phyloP scores from a whole-genome alignment of 2,888 invertebrate genomes.

The Zygothrica quintamaculata region DNA sequence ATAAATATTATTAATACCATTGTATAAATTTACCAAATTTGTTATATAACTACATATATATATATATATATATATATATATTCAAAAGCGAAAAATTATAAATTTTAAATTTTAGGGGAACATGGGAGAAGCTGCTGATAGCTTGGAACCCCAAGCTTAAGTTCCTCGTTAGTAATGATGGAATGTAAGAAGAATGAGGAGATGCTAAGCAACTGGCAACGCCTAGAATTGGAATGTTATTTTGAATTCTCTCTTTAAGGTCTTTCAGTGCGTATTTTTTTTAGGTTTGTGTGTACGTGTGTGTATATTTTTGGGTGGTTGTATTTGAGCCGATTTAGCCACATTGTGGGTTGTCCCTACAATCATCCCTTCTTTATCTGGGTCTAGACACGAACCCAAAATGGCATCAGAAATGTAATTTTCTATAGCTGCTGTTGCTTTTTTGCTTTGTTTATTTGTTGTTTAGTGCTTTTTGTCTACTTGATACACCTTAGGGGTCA shows the following conservation, averaged over 20 bases:
- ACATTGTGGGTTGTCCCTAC: slow-evolving; percentile 32
- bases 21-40: no score
- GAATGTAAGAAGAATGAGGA: slow-evolving; percentile 26
- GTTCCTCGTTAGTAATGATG: slow-evolving; percentile 48
- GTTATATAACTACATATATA: no score
- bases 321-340: slow-evolving; percentile 12
- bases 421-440: slow-evolving; percentile 12
- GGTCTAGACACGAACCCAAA: slow-evolving; percentile 50
- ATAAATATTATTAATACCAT: no score
- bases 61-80: no score
- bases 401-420: not conserved
- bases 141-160: not conserved
- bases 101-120: no score
- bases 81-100: no score
- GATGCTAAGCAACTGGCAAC: slow-evolving; percentile 30
- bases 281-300: not conserved
- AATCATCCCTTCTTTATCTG: slow-evolving; percentile 43
- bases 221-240: slow-evolving; percentile 14
- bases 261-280: slow-evolving; percentile 15
- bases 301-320: slow-evolving; percentile 12
- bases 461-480: slow-evolving; percentile 29
- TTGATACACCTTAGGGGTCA: slow-evolving; percentile 68
- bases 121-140: no score
- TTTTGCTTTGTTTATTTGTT: slow-evolving; percentile 8
- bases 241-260: slow-evolving; percentile 29